phyloP scores from a whole-genome alignment of 2,113 vertebrate species.

The Prunella himalayana region DNA sequence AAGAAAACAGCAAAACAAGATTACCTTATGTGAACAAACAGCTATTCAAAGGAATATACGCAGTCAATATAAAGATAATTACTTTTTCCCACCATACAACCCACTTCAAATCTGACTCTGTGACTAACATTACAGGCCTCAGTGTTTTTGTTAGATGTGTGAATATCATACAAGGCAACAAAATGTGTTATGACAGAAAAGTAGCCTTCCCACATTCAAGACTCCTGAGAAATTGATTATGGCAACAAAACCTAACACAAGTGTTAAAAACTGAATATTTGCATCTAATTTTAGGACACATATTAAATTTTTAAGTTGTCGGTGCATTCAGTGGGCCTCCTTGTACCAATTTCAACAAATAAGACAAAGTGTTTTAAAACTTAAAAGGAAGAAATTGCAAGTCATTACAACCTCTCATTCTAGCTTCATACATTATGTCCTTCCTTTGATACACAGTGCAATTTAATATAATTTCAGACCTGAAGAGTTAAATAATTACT shows the following conservation, averaged over 20 bases:
- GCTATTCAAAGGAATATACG: neutral
- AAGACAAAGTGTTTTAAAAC: neutral
- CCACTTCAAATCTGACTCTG: neutral
- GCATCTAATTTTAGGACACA: neutral
- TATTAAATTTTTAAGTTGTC: neutral
- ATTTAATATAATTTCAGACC: slow-evolving; percentile 21
- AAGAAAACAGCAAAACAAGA: neutral
- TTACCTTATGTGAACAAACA: neutral
- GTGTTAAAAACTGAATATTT: neutral
- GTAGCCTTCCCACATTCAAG: neutral
- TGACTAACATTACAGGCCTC: neutral
- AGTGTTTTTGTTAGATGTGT: neutral
- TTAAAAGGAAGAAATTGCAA: neutral
- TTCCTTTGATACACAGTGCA: neutral
- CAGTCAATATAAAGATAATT: neutral
- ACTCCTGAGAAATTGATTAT: neutral
- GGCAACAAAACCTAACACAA: neutral
- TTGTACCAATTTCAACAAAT: neutral
- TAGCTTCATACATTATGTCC: neutral
- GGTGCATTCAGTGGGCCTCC: neutral
- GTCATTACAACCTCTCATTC: neutral
- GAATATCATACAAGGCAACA: neutral
- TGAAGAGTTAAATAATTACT: neutral
- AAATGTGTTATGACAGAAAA: neutral
- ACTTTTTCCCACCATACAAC: neutral